Percentiles rank a stretch among this genome's conserved stretches.
These are phyloP conservation scores for Seladonia tumulorum DNA, from an alignment of 2,888 invertebrate genomes.

Conservation along the genomic window DNA sequence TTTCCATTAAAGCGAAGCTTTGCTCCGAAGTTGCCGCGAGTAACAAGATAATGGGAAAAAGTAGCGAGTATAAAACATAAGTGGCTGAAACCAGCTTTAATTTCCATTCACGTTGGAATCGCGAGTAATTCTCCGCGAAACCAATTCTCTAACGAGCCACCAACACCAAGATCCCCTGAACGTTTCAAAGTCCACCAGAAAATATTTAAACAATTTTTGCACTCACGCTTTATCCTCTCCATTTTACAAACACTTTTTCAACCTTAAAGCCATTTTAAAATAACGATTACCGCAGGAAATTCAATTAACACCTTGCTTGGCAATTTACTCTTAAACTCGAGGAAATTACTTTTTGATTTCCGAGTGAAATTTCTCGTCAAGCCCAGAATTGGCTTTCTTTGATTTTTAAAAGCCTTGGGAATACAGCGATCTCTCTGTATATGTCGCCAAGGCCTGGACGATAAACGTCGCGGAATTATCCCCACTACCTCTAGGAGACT, in stretches of 20 bases:
- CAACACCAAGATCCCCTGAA: background rate
- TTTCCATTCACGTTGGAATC: conserved; percentile 55
- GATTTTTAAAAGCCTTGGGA: too few relatives aligned
- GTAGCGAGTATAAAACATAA: conserved; percentile 45
- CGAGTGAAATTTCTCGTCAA: background rate
- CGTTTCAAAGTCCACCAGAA: background rate
- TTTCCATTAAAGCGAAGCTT: conserved; percentile 54
- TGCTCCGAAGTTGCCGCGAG: conserved; percentile 57
- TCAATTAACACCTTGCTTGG: background rate
- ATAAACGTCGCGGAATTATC: too few relatives aligned
- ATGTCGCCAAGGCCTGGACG: too few relatives aligned
- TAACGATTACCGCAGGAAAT: background rate
- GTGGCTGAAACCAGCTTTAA: conserved; percentile 52
- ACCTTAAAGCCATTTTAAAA: background rate
- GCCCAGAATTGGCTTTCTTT: too few relatives aligned
- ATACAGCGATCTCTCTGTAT: too few relatives aligned
- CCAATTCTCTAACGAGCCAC: background rate
- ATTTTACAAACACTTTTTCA: background rate
- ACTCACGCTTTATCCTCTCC: too few relatives aligned
- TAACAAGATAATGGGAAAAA: conserved; percentile 61
- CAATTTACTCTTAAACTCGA: background rate
- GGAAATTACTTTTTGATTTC: background rate
- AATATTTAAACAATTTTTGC: background rate
- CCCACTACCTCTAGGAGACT: too few relatives aligned
- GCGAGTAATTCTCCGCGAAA: conserved; percentile 4